A percentile compares a stretch with the other conserved stretches of the same genome.
phyloP scores from a whole-genome alignment of 2,888 invertebrate species.

The Erynnis tages region DNA sequence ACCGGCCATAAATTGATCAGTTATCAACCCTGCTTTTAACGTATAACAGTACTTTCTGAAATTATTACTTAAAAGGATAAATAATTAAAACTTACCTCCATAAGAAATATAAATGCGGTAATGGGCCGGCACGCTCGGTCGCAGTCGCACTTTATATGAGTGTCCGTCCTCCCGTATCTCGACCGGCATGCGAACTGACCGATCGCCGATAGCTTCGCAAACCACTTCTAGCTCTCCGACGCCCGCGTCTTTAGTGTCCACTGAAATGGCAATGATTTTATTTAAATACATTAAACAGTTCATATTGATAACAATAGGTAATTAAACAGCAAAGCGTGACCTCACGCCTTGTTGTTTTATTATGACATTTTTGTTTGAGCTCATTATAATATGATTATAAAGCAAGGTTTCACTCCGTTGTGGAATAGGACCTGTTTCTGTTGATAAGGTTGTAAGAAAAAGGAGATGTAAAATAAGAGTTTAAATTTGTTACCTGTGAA shows the following conservation, averaged over 20 bases:
- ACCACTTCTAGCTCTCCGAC: slow-evolving; percentile 93
- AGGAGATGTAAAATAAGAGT: background rate
- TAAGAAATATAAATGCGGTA: slow-evolving; percentile 86
- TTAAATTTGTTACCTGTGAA: slow-evolving; percentile 84
- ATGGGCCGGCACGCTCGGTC: slow-evolving; percentile 91
- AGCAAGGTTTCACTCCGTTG: too few species aligned
- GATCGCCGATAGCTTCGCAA: slow-evolving; percentile 93
- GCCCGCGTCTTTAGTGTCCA: slow-evolving; percentile 90
- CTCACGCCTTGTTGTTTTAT: too few species aligned
- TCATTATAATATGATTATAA: too few species aligned
- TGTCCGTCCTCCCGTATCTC: slow-evolving; percentile 90
- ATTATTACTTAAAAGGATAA: too few species aligned
- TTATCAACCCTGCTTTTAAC: background rate
- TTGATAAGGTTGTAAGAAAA: too few species aligned
- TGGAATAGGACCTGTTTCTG: too few species aligned
- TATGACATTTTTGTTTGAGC: too few species aligned
- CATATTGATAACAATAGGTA: too few species aligned
- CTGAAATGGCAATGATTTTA: slow-evolving; percentile 61
- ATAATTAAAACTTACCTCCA: slow-evolving; percentile 75
- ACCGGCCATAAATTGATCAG: too few species aligned
- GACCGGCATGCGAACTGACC: slow-evolving; percentile 85
- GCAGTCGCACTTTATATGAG: slow-evolving; percentile 90
- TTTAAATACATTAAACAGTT: too few species aligned
- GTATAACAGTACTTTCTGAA: too few species aligned
- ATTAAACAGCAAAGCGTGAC: too few species aligned